Evolutionary conservation across 1,140 invertebrate species (phyloP).

Genomic region (Chrysomallon squamiferum): DNA sequence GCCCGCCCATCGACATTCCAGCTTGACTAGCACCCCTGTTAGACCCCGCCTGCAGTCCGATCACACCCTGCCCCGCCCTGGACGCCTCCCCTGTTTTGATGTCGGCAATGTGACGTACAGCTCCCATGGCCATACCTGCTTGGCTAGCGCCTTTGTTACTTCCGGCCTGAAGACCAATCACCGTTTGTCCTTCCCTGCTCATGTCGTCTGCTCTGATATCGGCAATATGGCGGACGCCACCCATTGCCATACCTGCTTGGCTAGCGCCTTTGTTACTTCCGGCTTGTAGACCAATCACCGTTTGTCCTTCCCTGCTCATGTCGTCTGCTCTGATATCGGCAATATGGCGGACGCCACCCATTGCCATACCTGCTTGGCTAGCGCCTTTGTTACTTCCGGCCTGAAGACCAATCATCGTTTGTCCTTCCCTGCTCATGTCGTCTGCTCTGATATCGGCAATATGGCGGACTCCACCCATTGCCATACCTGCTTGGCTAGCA

Average conservation of each 20-base stretch:
- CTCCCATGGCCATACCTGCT: conserved; percentile 47
- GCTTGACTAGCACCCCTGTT: conserved; percentile 74
- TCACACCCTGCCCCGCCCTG: conserved; percentile 74
- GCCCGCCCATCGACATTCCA: conserved; percentile 72
- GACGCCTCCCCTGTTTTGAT: conserved; percentile 42
- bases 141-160: conserved; percentile 77
- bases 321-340: conserved; percentile 57
- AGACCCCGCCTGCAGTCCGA: conserved; percentile 88
- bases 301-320: conserved; percentile 78
- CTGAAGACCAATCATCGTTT: conserved; percentile 87
- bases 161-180: conserved; percentile 90
- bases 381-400: conserved; percentile 86
- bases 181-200: conserved; percentile 70
- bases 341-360: conserved; percentile 93
- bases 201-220: conserved; percentile 41
- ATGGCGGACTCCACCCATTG: conserved; percentile 92
- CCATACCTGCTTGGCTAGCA: conserved; percentile 91
- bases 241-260: conserved; percentile 71
- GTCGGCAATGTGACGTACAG: conserved; percentile 48
- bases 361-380: conserved; percentile 62
- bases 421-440: conserved; percentile 66
- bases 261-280: conserved; percentile 82
- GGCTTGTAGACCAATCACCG: conserved; percentile 90
- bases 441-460: conserved; percentile 67
- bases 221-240: conserved; percentile 45